Conservation (phyloP, 2,113 vertebrate species). For the Rhadina sibilatrix region DNA sequence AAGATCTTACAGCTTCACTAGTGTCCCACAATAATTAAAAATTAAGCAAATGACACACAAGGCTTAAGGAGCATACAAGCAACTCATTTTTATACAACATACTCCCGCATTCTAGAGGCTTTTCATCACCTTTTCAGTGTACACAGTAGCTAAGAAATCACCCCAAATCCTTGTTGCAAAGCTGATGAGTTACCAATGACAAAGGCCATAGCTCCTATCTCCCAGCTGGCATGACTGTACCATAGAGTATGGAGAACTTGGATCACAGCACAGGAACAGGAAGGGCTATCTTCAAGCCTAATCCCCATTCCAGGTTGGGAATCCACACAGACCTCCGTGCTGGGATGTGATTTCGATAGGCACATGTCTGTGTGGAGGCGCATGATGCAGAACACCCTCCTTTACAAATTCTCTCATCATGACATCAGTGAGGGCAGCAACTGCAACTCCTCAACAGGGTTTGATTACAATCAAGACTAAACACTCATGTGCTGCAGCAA, state of each 20-base stretch:
- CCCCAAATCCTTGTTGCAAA: neutral
- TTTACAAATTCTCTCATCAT: neutral
- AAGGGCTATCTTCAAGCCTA: neutral
- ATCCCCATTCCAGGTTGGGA: neutral
- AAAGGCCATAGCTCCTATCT: neutral
- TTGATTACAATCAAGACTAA: neutral
- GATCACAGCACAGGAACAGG: neutral
- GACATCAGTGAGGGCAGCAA: neutral
- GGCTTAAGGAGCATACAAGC: accelerated
- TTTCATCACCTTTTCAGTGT: neutral
- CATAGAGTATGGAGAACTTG: accelerated
- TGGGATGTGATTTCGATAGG: neutral
- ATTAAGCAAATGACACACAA: neutral
- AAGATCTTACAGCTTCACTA: neutral
- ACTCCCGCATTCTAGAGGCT: neutral
- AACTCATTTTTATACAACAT: neutral
- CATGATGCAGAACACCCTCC: accelerated
- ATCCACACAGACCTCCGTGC: neutral
- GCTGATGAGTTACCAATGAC: neutral
- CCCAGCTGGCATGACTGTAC: neutral
- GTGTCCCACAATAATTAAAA: neutral
- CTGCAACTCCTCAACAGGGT: neutral
- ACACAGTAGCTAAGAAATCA: accelerated
- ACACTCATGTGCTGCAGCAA: neutral
- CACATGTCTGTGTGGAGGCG: neutral